phyloP scores from a whole-genome alignment of 2,797 vertebrate genomes.

The Lerista edwardsae region DNA sequence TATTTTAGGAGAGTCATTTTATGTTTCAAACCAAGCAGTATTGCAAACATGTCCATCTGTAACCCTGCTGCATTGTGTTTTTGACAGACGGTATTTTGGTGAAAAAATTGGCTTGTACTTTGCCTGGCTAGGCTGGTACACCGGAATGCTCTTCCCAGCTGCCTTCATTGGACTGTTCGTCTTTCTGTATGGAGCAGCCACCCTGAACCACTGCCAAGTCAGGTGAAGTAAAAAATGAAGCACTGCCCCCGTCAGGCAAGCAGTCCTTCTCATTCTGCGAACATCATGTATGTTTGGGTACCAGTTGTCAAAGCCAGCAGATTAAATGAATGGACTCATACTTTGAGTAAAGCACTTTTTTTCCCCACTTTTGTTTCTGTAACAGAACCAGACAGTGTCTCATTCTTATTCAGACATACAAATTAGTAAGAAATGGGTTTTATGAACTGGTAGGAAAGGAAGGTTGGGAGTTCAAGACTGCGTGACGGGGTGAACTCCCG shows the following conservation, averaged over 20 bases:
- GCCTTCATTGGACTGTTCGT: slow-evolving; percentile 92
- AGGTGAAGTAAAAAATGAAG: slow-evolving; percentile 79
- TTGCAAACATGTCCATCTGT: slow-evolving; percentile 29
- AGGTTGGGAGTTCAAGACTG: too few species aligned
- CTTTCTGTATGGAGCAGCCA: slow-evolving; percentile 91
- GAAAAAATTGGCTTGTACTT: slow-evolving; percentile 95
- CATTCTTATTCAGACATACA: neutral
- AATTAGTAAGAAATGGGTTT: neutral
- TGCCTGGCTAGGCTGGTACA: slow-evolving; percentile 95
- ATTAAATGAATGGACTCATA: neutral
- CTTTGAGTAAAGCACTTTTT: neutral
- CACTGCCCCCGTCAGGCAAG: neutral
- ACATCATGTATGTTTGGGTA: slow-evolving; percentile 21
- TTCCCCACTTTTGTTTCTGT: neutral
- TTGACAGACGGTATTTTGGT: slow-evolving; percentile 89
- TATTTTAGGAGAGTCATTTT: neutral
- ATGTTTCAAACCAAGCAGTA: slow-evolving; percentile 7
- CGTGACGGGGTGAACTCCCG: too few species aligned
- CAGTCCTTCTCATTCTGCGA: neutral
- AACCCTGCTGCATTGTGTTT: slow-evolving; percentile 62
- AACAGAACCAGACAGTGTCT: neutral
- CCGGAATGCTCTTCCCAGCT: slow-evolving; percentile 93
- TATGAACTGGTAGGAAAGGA: neutral
- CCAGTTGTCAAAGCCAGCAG: neutral
- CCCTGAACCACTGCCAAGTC: slow-evolving; percentile 93